Conservation (phyloP, 1,140 invertebrate species). For the Gerris buenoi region DNA sequence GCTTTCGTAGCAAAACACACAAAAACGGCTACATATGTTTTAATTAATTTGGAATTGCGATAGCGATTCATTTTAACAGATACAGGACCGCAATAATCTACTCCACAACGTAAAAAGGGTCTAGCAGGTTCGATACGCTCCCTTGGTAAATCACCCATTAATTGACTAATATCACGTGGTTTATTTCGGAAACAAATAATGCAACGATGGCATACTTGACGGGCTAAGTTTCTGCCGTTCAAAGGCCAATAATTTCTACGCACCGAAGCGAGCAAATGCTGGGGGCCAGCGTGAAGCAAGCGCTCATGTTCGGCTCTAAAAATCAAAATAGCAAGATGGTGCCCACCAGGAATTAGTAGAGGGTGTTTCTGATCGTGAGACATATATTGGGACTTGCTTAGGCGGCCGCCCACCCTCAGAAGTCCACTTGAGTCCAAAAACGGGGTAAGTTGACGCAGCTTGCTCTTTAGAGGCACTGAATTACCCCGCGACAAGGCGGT, state of each 20-base stretch:
- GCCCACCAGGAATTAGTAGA: not conserved
- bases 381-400: not conserved
- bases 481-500: not conserved
- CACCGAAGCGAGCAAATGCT: not conserved
- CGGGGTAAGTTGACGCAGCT: not conserved
- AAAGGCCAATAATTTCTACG: conserved; percentile 12
- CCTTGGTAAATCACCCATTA: conserved; percentile 17
- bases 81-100: conserved; percentile 20
- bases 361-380: not conserved
- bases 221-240: not conserved
- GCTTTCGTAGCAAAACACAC: conserved; percentile 22
- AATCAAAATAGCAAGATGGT: not conserved
- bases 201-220: conserved; percentile 7
- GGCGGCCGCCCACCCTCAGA: not conserved
- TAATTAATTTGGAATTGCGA: not conserved
- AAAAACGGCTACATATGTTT: conserved; percentile 19
- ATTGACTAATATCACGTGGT: not conserved
- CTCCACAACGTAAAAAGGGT: conserved; percentile 13
- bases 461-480: not conserved
- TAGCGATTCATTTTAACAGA: not conserved
- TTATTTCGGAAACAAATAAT: conserved; percentile 10
- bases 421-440: not conserved
- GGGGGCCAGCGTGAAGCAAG: conserved; percentile 22
- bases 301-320: not conserved
- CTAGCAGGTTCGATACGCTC: conserved; percentile 7